phyloP scores from a whole-genome alignment of 1,140 invertebrate species.

The Dendroctonus ponderosae region DNA sequence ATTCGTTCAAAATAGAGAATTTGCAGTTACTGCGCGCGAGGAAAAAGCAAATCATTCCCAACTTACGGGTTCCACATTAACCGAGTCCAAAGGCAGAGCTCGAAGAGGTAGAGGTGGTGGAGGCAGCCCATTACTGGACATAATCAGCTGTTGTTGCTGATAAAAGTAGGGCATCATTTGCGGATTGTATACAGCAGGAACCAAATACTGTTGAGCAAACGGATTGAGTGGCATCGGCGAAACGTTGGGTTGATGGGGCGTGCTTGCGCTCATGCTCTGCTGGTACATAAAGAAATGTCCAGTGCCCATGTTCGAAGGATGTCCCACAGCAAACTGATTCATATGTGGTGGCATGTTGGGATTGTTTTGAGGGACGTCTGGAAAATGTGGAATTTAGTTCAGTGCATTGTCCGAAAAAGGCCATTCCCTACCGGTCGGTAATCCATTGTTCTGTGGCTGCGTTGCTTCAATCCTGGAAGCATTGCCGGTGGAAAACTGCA shows the following conservation, averaged over 20 bases:
- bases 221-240: conserved; percentile 42
- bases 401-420: background rate
- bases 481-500: conserved; percentile 50
- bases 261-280: conserved; percentile 59
- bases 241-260: conserved; percentile 45
- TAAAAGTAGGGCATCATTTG: conserved; percentile 59
- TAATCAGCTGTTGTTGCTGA: conserved; percentile 59
- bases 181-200: conserved; percentile 56
- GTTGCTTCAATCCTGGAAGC: conserved; percentile 13
- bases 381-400: background rate
- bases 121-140: conserved; percentile 49
- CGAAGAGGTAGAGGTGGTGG: conserved; percentile 32
- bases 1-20: too few relatives aligned
- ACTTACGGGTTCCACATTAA: too few relatives aligned
- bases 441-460: background rate
- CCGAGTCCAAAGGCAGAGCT: conserved; percentile 38
- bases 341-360: conserved; percentile 16
- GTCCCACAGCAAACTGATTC: conserved; percentile 25
- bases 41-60: too few relatives aligned
- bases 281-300: conserved; percentile 58
- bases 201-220: conserved; percentile 58
- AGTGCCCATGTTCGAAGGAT: conserved; percentile 25
- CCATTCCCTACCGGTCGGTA: background rate
- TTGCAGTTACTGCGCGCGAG: too few relatives aligned
- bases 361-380: background rate